Evolutionary conservation across 2,888 invertebrate species (phyloP), one percentile per base, ranked within the genome.

Genomic region (Trichopria drosophilae): DNA sequence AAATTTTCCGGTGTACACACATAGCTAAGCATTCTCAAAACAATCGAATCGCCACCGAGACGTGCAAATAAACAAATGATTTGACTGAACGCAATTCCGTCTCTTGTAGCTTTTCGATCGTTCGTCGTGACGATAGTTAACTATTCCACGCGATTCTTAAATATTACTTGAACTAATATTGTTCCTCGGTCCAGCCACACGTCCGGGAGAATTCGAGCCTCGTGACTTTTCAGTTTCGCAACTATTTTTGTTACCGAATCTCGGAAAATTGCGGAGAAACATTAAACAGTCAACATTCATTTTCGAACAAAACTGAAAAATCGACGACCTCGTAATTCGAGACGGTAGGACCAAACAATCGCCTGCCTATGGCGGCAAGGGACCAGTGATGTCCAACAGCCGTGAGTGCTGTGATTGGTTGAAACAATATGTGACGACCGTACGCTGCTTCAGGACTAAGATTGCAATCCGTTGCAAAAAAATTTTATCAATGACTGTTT

Each of bases 341-440:
- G 69, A 73, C 74, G 75, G 75, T 75, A 75, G 75, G 73, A 73
- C 73, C 75, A 75, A 75, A 75, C 75, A 75, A 76, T 75, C 75
- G 75, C 76, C 76, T 75, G 76, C 74, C 73, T 61, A 31, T 63
- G 60, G 61, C 53, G 69, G 74, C 75, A 75, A 75, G 75, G 76
- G 72, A 73, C 75, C 75, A 61, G 60, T 58, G 51, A 69, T 73
- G 75, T 76, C 75, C 75, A 76, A 76, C 75, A 75, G 75, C 75
- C 69, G 64, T 72, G 62, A 69, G 66, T 72, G 74, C 75, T 76
- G 75, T 76, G 75, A 76, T 76, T 75, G 75, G 72, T 72, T 72
- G 73, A 75, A 74, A 74, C 75, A 74, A 74, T 75, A 75, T 71
- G 72, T 71, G 70, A 68, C 68, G 65, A 60, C 64, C 58, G 60